Conservation (phyloP, 1,140 invertebrate species). For the Copidosoma floridanum region DNA sequence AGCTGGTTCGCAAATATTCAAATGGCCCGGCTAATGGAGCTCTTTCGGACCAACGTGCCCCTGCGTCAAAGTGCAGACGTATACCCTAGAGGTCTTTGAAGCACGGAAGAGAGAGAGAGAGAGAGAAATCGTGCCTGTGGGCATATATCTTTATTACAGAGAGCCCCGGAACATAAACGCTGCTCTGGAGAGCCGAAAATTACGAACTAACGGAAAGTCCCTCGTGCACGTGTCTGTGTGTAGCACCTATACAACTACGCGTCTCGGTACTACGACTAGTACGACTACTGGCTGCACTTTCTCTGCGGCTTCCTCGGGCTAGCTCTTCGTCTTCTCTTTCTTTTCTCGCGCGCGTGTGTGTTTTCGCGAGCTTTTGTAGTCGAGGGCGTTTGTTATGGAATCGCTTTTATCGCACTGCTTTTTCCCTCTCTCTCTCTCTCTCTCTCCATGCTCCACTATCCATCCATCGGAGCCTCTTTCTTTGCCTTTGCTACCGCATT, state of each 20-base stretch:
- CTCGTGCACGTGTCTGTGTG: slow-evolving; percentile 13
- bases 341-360: neutral
- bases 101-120: slow-evolving; percentile 24
- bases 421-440: neutral
- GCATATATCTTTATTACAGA: slow-evolving; percentile 41
- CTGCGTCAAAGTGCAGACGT: slow-evolving; percentile 50
- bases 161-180: slow-evolving; percentile 18
- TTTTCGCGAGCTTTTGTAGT: slow-evolving; percentile 1
- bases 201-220: slow-evolving; percentile 47
- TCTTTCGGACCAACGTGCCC: slow-evolving; percentile 30
- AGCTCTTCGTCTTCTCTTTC: neutral
- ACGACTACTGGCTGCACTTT: slow-evolving; percentile 8
- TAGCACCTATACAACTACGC: too few species aligned
- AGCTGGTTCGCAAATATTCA: slow-evolving; percentile 54
- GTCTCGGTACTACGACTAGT: slow-evolving; percentile 1
- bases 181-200: slow-evolving; percentile 40
- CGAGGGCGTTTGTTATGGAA: slow-evolving; percentile 22
- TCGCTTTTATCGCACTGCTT: slow-evolving; percentile 17
- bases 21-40: slow-evolving; percentile 54
- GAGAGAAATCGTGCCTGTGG: slow-evolving; percentile 37
- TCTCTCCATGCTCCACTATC: neutral
- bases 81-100: too few species aligned
- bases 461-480: too few species aligned
- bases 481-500: too few species aligned
- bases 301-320: neutral